Percentiles rank a stretch among this genome's conserved stretches.
Evolutionary conservation across 2,888 invertebrate genomes (phyloP).

Genomic region (Tetragonisca angustula): DNA sequence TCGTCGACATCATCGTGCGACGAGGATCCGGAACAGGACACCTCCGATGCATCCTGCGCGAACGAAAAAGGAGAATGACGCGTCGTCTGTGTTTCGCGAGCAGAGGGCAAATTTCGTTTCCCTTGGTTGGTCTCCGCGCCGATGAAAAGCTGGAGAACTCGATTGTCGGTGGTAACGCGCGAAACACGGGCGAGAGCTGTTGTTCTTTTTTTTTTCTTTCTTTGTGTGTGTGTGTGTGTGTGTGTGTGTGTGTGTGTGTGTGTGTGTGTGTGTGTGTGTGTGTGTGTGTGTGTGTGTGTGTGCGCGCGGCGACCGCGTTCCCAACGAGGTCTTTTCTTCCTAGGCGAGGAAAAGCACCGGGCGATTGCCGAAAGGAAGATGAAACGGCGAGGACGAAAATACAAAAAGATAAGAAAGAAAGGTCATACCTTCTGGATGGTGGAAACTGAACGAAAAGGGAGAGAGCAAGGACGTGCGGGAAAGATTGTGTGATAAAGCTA

Average conservation of each 20-base stretch:
- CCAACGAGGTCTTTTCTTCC: background rate
- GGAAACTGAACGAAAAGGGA: background rate
- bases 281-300: too few relatives aligned
- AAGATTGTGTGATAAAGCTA: background rate
- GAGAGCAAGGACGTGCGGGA: too few relatives aligned
- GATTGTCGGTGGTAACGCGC: background rate
- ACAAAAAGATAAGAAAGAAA: background rate
- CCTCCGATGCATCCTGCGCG: constrained; percentile 62
- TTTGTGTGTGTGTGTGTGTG: too few relatives aligned
- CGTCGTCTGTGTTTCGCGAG: constrained; percentile 34
- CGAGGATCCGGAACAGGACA: constrained; percentile 27
- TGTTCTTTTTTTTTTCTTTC: too few relatives aligned
- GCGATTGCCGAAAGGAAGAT: background rate
- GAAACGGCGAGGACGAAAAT: background rate
- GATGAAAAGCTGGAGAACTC: background rate
- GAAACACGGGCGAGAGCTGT: background rate
- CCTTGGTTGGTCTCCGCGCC: background rate
- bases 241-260: too few relatives aligned
- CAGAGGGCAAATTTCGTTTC: background rate
- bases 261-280: too few relatives aligned
- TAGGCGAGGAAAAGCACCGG: background rate
- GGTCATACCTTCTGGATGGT: too few relatives aligned
- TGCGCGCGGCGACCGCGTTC: background rate
- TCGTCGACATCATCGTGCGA: background rate
- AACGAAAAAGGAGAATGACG: constrained; percentile 63